Evolutionary conservation across 1,140 invertebrate species (phyloP).

Genomic region (Cotesia chilonis): DNA sequence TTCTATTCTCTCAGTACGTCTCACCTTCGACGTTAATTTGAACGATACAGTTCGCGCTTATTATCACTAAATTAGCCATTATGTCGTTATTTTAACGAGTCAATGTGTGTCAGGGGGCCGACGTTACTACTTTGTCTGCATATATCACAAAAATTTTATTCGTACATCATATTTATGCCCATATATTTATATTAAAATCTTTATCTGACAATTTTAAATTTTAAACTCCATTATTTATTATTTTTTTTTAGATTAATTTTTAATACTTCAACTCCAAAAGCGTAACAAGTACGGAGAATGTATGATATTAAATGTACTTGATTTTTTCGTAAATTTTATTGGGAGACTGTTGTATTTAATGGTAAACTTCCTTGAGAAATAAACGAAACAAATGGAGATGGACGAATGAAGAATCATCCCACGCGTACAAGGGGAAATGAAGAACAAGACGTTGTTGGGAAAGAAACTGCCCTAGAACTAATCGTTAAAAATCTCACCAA

Average conservation of each 20-base stretch:
- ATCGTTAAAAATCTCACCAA: constrained; percentile 31
- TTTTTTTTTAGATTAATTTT: neutral
- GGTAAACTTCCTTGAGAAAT: constrained; percentile 25
- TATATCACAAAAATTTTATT: constrained; percentile 17
- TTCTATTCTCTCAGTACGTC: constrained; percentile 40
- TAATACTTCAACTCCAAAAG: too few relatives aligned
- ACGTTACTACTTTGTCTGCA: neutral
- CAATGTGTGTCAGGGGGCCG: constrained; percentile 66
- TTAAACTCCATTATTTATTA: neutral
- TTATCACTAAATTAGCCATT: constrained; percentile 68
- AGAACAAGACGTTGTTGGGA: constrained; percentile 9
- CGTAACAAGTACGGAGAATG: too few relatives aligned
- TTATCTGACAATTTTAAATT: neutral
- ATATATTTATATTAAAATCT: neutral
- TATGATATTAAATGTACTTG: too few relatives aligned
- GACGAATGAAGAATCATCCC: constrained; percentile 23
- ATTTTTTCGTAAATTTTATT: neutral
- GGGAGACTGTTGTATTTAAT: constrained; percentile 7
- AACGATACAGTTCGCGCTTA: constrained; percentile 63
- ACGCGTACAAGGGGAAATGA: neutral
- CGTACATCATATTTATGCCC: neutral
- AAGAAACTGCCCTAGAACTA: constrained; percentile 32
- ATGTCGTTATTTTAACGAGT: constrained; percentile 68
- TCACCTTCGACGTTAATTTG: constrained; percentile 67
- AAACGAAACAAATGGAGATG: constrained; percentile 20